Base-by-base conservation (phyloP, 1,140 invertebrate species). In the Ditylenchus dipsaci region DNA sequence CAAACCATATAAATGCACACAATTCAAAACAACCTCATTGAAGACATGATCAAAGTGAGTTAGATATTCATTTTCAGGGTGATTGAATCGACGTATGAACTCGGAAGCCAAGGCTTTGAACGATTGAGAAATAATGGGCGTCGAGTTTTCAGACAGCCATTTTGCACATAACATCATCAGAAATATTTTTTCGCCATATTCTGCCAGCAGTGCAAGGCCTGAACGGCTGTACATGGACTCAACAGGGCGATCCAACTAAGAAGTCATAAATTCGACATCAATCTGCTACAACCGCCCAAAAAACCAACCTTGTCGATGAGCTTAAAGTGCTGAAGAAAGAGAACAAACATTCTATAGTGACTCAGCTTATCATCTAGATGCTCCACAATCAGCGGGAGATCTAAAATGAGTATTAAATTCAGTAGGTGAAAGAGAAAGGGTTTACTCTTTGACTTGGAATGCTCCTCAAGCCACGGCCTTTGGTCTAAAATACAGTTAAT, bases 271-370 rank as follows among this genome's bases (percentile, higher is more conserved):
- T n/a, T 38, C 3, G 33, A 38, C 33, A 7, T 5, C 1, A 61
- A 7, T 61, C 3, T 33, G 19, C 1, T 61, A 27, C 29, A 61
- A 7, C 30, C 23, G 57, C 5, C 66, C n/a, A 56, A 19, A 17
- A 65, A 26, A 26, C 33, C 17, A 29, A 65, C 63, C 42, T 65
- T 65, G 26, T 64, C n/a, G 1, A 65, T 19, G 3, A 65, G 57
- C n/a, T 65, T 65, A n/a, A 59, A 65, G 33, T 61, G 26, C 42
- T 65, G 63, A 26, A 65, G 57, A 65, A 65, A 65, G 8, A 65
- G 42, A 23, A 60, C 27, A 17, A 65, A 65, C 63, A 65, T 65
- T 26, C 19, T 56, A n/a, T 65, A 63, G 57, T 65, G 63, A 23
- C 21, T 65, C 26, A 65, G n/a, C 19, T 65, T 65, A 65, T 59